phyloP scores from a whole-genome alignment of 2,797 vertebrate genomes.

The Gambusia yucatana region DNA sequence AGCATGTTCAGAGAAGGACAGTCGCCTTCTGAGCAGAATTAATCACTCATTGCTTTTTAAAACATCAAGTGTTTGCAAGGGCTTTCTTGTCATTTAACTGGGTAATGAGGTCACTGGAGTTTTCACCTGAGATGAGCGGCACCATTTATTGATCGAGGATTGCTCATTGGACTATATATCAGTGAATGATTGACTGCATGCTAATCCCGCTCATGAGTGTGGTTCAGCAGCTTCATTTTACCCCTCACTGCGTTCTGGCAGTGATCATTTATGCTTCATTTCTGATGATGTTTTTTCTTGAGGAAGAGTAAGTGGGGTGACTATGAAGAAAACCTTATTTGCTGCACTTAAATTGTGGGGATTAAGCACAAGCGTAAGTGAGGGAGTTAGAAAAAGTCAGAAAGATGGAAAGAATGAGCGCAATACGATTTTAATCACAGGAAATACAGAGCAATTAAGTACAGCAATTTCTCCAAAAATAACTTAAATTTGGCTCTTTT shows the following conservation, averaged over 20 bases:
- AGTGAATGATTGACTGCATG: slow-evolving; percentile 77
- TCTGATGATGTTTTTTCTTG: slow-evolving; percentile 73
- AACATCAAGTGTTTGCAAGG: slow-evolving; percentile 27
- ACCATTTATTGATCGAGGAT: slow-evolving; percentile 73
- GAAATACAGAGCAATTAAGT: slow-evolving; percentile 68
- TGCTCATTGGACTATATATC: slow-evolving; percentile 76
- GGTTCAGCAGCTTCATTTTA: slow-evolving; percentile 78
- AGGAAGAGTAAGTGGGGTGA: slow-evolving; percentile 62
- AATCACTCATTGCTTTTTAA: slow-evolving; percentile 40
- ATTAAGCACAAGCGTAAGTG: slow-evolving; percentile 72
- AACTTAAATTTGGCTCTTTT: slow-evolving; percentile 67
- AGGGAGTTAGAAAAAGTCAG: slow-evolving; percentile 41
- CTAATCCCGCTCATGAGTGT: slow-evolving; percentile 72
- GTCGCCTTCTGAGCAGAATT: slow-evolving; percentile 42
- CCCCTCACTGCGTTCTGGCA: slow-evolving; percentile 66
- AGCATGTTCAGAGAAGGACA: not conserved
- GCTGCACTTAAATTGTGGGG: slow-evolving; percentile 75
- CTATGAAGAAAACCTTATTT: slow-evolving; percentile 65
- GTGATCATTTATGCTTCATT: slow-evolving; percentile 79
- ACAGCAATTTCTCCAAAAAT: slow-evolving; percentile 66
- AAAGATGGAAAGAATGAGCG: slow-evolving; percentile 29
- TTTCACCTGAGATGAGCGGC: slow-evolving; percentile 63
- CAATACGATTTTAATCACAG: slow-evolving; percentile 65
- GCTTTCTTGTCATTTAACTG: slow-evolving; percentile 41
- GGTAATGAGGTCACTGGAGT: slow-evolving; percentile 49